phyloP scores from a whole-genome alignment of 2,113 vertebrate genomes.

The Platysternon megacephalum region DNA sequence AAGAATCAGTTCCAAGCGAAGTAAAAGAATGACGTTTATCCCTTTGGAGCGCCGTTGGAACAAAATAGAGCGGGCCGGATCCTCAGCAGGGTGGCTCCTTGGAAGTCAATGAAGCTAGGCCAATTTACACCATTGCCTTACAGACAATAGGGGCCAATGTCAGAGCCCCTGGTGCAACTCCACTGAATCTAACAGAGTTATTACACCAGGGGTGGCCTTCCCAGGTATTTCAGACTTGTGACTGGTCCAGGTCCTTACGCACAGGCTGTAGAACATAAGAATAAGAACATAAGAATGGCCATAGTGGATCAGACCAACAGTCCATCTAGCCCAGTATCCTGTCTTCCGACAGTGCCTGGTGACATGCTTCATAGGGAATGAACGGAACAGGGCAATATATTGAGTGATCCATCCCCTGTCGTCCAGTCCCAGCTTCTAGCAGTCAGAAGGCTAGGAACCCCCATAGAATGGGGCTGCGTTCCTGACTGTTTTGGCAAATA shows the following conservation, averaged over 20 bases:
- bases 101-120: background rate
- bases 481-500: too few species aligned
- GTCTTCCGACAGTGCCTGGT: too few species aligned
- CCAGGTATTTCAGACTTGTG: too few species aligned
- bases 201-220: background rate
- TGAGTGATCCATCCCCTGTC: too few species aligned
- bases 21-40: background rate
- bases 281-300: too few species aligned
- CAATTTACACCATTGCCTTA: background rate
- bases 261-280: background rate
- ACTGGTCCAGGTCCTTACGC: background rate
- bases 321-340: too few species aligned
- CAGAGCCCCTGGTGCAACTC: background rate
- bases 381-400: too few species aligned
- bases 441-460: too few species aligned
- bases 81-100: background rate
- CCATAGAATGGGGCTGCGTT: too few species aligned
- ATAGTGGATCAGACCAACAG: too few species aligned
- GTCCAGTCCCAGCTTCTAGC: too few species aligned
- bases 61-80: background rate
- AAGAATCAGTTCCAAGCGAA: background rate
- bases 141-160: background rate
- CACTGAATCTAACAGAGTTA: background rate
- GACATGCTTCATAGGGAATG: too few species aligned
- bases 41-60: background rate